phyloP scores from a whole-genome alignment of 1,140 invertebrate genomes.

The Globodera ellingtonae region DNA sequence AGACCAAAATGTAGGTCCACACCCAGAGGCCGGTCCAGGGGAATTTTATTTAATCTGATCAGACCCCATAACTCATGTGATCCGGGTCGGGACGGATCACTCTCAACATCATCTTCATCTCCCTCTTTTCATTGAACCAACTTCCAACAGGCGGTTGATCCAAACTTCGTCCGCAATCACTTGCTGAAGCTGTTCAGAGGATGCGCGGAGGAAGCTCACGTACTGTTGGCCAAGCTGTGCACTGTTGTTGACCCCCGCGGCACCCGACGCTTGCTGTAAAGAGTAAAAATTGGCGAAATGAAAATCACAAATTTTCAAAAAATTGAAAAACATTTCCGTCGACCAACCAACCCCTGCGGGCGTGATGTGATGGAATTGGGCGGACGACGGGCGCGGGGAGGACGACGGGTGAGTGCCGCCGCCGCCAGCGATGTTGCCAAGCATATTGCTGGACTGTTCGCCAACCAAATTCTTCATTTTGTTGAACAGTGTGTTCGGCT shows the following conservation, averaged over 20 bases:
- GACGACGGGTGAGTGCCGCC: constrained; percentile 1
- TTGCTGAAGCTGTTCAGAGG: constrained; percentile 94
- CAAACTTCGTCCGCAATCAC: constrained; percentile 95
- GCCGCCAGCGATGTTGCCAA: background rate
- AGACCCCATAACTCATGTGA: too few species aligned
- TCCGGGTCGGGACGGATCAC: too few species aligned
- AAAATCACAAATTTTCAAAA: too few species aligned
- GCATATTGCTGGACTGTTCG: constrained; percentile 45
- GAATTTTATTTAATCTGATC: too few species aligned
- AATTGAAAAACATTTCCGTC: too few species aligned
- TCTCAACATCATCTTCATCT: background rate
- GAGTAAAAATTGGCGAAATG: background rate
- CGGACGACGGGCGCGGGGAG: constrained; percentile 9
- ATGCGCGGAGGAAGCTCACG: constrained; percentile 93
- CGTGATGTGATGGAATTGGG: background rate
- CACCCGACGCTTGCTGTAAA: constrained; percentile 14
- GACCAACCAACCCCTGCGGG: background rate
- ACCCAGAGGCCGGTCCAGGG: too few species aligned
- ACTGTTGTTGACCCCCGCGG: constrained; percentile 34
- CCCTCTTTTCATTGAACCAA: constrained; percentile 61
- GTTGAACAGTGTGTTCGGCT: constrained; percentile 66
- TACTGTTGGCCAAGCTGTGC: constrained; percentile 83
- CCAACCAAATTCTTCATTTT: constrained; percentile 65
- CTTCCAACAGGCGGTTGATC: constrained; percentile 94
- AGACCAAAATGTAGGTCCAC: too few species aligned